phyloP scores from a whole-genome alignment of 2,888 invertebrate species.

The Rhogogaster chlorosoma region DNA sequence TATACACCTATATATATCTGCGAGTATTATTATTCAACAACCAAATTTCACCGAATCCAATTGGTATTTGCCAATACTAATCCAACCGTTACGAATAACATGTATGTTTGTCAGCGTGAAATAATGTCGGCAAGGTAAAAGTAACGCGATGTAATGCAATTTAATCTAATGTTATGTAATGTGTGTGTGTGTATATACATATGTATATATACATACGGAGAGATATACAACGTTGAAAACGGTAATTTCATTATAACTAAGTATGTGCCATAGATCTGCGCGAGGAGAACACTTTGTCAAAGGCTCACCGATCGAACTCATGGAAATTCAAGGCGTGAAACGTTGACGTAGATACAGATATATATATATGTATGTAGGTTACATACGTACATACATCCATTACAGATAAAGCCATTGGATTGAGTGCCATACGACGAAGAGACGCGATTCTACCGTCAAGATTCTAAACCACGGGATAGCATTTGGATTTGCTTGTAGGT shows the following conservation, averaged over 20 bases:
- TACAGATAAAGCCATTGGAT: slow-evolving; percentile 5
- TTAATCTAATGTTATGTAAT: background rate
- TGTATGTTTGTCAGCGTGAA: background rate
- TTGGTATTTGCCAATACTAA: slow-evolving; percentile 1
- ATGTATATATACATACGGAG: background rate
- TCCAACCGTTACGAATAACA: background rate
- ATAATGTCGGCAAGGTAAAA: background rate
- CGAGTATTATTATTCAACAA: background rate
- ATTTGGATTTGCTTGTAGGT: too few species aligned
- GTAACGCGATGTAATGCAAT: background rate
- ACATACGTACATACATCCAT: background rate
- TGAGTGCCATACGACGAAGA: background rate
- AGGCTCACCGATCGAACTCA: background rate
- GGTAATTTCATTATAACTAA: slow-evolving; percentile 19
- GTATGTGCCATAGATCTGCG: background rate
- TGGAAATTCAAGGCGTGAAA: background rate
- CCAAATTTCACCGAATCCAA: background rate
- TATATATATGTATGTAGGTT: background rate
- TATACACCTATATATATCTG: background rate
- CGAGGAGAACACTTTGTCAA: background rate
- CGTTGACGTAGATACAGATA: background rate
- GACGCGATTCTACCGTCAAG: too few species aligned
- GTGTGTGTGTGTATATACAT: too few species aligned
- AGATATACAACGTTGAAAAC: background rate
- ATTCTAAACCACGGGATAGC: too few species aligned